Percentiles rank a stretch among this genome's conserved stretches.
phyloP scores from a whole-genome alignment of 2,888 invertebrate genomes.

The Leptinotarsa tumamoca region DNA sequence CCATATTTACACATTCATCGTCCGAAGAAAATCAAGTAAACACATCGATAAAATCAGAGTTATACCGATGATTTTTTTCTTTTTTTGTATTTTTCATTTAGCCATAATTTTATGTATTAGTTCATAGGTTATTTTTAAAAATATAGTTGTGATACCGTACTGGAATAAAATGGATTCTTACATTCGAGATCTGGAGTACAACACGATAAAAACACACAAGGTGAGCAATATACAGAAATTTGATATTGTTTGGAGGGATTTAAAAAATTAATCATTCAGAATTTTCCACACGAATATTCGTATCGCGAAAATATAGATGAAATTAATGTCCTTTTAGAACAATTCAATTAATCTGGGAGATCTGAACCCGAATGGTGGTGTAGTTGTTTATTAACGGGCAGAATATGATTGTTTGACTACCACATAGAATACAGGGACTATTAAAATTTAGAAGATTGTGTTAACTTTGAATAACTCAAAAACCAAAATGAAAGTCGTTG shows the following conservation, averaged over 20 bases:
- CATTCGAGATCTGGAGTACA: constrained; percentile 19
- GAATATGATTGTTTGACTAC: no score
- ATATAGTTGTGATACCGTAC: neutral
- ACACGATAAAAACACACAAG: constrained; percentile 23
- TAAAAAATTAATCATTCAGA: neutral
- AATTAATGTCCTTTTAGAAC: constrained; percentile 18
- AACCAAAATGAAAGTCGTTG: constrained; percentile 20
- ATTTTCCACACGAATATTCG: constrained; percentile 7
- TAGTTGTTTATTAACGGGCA: no score
- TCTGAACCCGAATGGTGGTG: no score
- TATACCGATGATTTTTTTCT: neutral
- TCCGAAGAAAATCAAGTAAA: constrained; percentile 13
- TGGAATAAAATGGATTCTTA: constrained; percentile 18
- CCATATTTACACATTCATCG: neutral
- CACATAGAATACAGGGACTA: neutral
- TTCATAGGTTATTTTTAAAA: neutral
- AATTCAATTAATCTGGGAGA: neutral
- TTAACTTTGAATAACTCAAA: constrained; percentile 11
- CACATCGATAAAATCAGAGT: neutral
- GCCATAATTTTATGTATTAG: neutral
- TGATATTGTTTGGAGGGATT: constrained; percentile 1
- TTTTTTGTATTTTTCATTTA: neutral
- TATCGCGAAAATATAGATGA: constrained; percentile 7
- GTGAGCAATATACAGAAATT: constrained; percentile 18
- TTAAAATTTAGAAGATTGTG: constrained; percentile 18